These are phyloP conservation scores for Drosophila percnosoma DNA, from an alignment of 2,888 invertebrate species.

Conservation along the genomic window DNA sequence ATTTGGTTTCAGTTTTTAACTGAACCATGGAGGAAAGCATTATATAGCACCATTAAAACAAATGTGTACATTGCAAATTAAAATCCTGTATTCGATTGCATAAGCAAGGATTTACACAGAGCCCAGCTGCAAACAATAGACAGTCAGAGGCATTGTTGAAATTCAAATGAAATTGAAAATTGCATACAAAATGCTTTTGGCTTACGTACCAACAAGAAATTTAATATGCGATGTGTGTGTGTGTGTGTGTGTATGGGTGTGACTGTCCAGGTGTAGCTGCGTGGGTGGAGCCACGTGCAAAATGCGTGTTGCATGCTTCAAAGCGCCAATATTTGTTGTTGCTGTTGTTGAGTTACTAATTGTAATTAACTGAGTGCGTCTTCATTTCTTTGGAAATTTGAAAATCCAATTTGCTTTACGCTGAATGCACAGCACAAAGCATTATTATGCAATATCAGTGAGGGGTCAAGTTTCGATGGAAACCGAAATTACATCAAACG, in stretches of 20 bases:
- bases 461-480: not conserved
- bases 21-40: not conserved
- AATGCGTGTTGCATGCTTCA: conserved; percentile 6
- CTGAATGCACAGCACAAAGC: not conserved
- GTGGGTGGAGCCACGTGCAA: not conserved
- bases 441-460: not conserved
- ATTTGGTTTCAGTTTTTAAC: not conserved
- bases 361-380: conserved; percentile 1
- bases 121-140: not conserved
- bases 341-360: no score
- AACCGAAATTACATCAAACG: not conserved
- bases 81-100: not conserved
- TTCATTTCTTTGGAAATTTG: not conserved
- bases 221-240: not conserved
- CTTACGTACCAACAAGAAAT: not conserved
- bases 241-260: conserved; percentile 5
- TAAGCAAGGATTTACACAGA: not conserved
- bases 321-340: not conserved
- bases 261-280: not conserved
- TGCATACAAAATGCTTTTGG: conserved; percentile 1
- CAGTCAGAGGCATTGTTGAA: not conserved
- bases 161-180: conserved; percentile 2
- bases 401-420: not conserved
- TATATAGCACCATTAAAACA: not conserved
- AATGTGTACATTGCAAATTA: not conserved